Evolutionary conservation across 2,797 vertebrate species (phyloP).

Genomic region (Lagocephalus sceleratus): DNA sequence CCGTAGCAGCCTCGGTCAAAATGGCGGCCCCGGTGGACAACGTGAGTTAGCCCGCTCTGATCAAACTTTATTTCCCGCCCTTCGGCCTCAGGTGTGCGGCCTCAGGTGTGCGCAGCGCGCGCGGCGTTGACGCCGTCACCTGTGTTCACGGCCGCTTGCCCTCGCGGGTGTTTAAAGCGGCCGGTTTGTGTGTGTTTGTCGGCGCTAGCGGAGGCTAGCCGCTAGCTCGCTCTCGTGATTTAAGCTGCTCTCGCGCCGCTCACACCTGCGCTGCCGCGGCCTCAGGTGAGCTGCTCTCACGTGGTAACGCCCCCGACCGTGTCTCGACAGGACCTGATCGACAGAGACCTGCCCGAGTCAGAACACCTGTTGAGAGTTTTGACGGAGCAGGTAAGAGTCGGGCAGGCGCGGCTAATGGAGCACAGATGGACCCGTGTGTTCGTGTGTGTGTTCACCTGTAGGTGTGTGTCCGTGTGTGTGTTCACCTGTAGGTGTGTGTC

Average conservation of each 20-base stretch:
- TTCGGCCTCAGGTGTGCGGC: too few species aligned
- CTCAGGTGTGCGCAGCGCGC: too few species aligned
- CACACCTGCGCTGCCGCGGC: too few species aligned
- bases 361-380: slow-evolving; percentile 68
- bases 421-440: background rate
- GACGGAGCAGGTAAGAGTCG: slow-evolving; percentile 69
- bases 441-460: too few species aligned
- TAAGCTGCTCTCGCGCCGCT: too few species aligned
- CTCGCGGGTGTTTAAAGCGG: background rate
- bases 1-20: slow-evolving; percentile 62
- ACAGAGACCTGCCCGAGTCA: slow-evolving; percentile 67
- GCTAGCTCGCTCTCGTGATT: slow-evolving; percentile 23
- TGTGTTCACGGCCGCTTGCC: background rate
- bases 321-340: slow-evolving; percentile 64
- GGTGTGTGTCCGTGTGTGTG: too few species aligned
- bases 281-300: too few species aligned
- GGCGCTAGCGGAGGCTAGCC: slow-evolving; percentile 13
- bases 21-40: slow-evolving; percentile 70
- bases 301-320: background rate
- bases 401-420: background rate
- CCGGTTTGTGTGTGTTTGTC: too few species aligned
- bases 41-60: slow-evolving; percentile 62
- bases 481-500: too few species aligned
- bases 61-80: background rate
- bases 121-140: too few species aligned